Evolutionary conservation across 2,797 vertebrate species (phyloP), one percentile per base, ranked within the genome.

Genomic region (Dallia pectoralis): DNA sequence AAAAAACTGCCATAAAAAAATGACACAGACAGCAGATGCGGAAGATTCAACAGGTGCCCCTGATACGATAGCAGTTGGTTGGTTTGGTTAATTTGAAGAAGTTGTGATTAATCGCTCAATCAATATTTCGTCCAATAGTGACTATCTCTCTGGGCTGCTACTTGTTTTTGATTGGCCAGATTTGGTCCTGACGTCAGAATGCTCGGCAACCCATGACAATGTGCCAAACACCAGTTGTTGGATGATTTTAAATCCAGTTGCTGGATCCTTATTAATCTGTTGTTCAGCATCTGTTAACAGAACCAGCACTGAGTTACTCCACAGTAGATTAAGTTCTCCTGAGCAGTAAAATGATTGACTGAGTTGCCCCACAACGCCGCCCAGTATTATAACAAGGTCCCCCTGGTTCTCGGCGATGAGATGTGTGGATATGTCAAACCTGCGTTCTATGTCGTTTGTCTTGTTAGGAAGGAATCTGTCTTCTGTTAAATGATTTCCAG

Each of bases 291-390:
- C 1, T 14, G 53, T 59, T 11, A 59, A 25, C 8, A 3, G 40
- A 44, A 44, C 40, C 0, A 25, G 53, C 14, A 1, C 11, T 59
- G n/a, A 14, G n/a, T 56, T 56, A 22, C 51, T 56, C 51, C 11
- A 22, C n/a, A 53, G n/a, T 7, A 6, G 49, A 51, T n/a, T 18
- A 18, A 19, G 6, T 51, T 51, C 5, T 5, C 22, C 12, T 22
- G n/a, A 61, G 56, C n/a, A 61, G 25, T 4, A 29, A 61, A 73
- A 75, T n/a, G 1, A 19, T 27, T 27, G 5, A 62, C 44, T 78
- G 70, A 78, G 69, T 74, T 67, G 33, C 72, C 63, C 33, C 67
- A 64, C 44, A 40, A 36, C 72, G 56, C 29, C 29, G 69, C 64
- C 65, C 64, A 74, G 67, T 36, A 30, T 70, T 59, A 77, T 44